Evolutionary conservation across 2,113 vertebrate genomes (phyloP).

Genomic region (Phaetusa simplex): DNA sequence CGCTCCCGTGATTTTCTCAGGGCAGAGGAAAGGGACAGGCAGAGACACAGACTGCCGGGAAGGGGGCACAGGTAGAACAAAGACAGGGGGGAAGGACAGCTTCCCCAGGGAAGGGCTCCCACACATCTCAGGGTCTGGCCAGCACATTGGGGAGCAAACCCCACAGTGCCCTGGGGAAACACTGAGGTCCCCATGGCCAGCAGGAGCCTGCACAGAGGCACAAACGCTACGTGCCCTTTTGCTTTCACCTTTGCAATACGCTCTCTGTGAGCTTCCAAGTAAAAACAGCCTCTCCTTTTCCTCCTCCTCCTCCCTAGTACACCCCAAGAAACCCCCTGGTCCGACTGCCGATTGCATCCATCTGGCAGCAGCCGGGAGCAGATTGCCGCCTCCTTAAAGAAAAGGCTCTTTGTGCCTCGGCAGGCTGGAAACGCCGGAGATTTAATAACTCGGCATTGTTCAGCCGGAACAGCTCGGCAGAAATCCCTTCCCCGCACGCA

Average conservation of each 20-base stretch:
- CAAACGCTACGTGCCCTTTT: background rate
- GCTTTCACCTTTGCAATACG: background rate
- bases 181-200: background rate
- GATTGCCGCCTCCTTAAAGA: background rate
- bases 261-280: background rate
- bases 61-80: background rate
- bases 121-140: background rate
- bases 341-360: background rate
- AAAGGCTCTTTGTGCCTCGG: slow-evolving; percentile 33
- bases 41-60: background rate
- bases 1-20: fast-evolving
- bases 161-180: background rate
- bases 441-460: background rate
- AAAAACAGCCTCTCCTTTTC: background rate
- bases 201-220: background rate
- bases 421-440: background rate
- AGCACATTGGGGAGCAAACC: background rate
- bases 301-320: background rate
- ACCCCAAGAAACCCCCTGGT: background rate
- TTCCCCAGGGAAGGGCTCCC: background rate
- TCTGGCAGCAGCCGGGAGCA: background rate
- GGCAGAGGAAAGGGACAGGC: background rate
- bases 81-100: background rate
- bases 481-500: background rate
- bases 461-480: background rate